Evolutionary conservation across 2,113 vertebrate genomes (phyloP).

Genomic region (Chloroceryle aenea): DNA sequence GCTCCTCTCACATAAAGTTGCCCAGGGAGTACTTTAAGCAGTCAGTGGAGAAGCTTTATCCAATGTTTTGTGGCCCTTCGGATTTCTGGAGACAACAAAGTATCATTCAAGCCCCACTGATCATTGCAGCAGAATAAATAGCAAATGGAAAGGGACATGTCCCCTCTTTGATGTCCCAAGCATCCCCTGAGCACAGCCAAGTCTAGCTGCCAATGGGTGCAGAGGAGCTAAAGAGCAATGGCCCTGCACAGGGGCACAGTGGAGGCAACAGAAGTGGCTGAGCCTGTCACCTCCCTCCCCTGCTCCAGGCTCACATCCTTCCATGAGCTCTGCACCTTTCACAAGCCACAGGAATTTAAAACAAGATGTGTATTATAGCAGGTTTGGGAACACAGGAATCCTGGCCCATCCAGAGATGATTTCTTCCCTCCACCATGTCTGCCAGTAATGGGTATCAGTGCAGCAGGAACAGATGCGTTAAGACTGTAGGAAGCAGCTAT

Average conservation of each 20-base stretch:
- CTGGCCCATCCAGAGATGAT: not conserved
- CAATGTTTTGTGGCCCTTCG: not conserved
- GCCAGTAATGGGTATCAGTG: not conserved
- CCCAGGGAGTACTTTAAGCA: not conserved
- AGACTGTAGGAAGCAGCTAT: not conserved
- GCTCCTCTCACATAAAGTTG: not conserved
- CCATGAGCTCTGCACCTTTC: not conserved
- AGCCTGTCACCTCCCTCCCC: not conserved
- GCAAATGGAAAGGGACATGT: not conserved
- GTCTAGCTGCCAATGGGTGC: accelerated
- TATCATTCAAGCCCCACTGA: not conserved
- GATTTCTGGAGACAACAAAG: not conserved
- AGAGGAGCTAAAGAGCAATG: not conserved
- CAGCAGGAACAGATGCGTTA: accelerated
- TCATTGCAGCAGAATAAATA: not conserved
- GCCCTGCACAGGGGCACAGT: too few species aligned
- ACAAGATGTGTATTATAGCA: not conserved
- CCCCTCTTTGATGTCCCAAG: not conserved
- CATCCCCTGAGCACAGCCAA: not conserved
- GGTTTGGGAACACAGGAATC: not conserved
- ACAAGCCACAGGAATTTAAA: not conserved
- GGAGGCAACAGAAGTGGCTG: not conserved
- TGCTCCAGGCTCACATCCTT: not conserved
- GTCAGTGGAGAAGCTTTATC: not conserved
- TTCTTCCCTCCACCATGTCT: not conserved